Evolutionary conservation across 1,140 invertebrate species (phyloP), one percentile per base, ranked within the genome.

Genomic region (Asobara japonica): DNA sequence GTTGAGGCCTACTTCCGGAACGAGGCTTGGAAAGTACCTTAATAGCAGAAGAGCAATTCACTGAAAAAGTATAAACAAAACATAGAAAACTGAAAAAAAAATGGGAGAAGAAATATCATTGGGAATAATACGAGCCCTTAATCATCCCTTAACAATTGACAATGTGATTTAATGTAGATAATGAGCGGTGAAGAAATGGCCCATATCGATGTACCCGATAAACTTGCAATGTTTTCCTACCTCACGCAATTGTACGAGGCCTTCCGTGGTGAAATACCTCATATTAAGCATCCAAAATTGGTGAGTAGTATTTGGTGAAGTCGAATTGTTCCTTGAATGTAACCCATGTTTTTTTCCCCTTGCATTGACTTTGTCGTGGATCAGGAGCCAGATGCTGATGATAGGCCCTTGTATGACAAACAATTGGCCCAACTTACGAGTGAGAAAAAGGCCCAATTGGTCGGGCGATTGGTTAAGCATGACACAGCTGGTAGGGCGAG

Each of bases 181-280:
- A 94, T 96, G 92, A 93, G 90, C 25, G 94, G 92, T n/a, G 88
- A 91, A 74, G 95, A 96, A 83, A 94, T 96, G 88, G 89, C 91
- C 2, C 88, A 91, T 45, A 90, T 91, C 75, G 90, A 90, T 18
- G 88, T 91, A 38, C 91, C 93, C 8, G 95, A 97, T 82, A 93
- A 92, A 77, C 87, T 94, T 29, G 88, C 90, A 1, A 93, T 96
- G 91, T 89, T 95, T 38, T 92, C 93, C 48, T 97, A 97, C 82
- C 86, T 97, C 45, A 93, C 94, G n/a, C 94, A 96, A 89, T 91
- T 97, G 74, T 96, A 95, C 83, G 93, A 96, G 80, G 89, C 90
- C 61, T 95, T 96, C 83, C 89, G 92, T 71, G 92, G 93, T 72
- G 94, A 95, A 88, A 94, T 95, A 78, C 94, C 94, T 11, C 91